Conservation (phyloP, 2,888 invertebrate species). For the Gerris lacustris region DNA sequence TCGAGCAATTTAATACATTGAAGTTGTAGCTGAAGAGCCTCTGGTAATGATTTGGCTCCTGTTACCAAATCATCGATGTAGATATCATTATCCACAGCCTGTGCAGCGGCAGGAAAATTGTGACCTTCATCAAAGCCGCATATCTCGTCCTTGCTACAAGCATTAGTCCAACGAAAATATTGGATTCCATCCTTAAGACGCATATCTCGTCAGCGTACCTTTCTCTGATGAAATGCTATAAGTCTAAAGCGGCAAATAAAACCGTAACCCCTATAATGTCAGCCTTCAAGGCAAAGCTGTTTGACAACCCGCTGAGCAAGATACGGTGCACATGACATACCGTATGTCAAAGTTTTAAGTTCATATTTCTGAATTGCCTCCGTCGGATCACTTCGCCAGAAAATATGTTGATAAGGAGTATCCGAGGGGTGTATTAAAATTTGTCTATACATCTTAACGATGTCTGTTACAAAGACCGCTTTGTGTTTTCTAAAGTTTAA, state of each 20-base stretch:
- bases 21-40: neutral
- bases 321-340: slow-evolving; percentile 10
- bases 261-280: too few relatives aligned
- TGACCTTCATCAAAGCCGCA: slow-evolving; percentile 15
- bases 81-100: neutral
- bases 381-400: slow-evolving; percentile 11
- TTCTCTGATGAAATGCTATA: too few relatives aligned
- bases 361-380: slow-evolving; percentile 14
- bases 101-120: slow-evolving; percentile 11
- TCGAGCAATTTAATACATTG: neutral
- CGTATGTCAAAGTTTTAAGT: slow-evolving; percentile 16
- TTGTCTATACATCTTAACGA: neutral
- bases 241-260: too few relatives aligned
- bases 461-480: slow-evolving; percentile 8
- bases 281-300: slow-evolving; percentile 9
- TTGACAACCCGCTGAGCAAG: slow-evolving; percentile 4
- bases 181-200: too few relatives aligned
- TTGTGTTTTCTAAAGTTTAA: slow-evolving; percentile 13
- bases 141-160: too few relatives aligned
- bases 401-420: slow-evolving; percentile 13
- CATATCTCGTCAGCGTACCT: too few relatives aligned
- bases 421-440: slow-evolving; percentile 5
- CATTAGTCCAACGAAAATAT: too few relatives aligned
- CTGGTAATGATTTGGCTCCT: neutral
- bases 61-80: neutral